Percentiles rank a stretch among this genome's conserved stretches.
phyloP scores from a whole-genome alignment of 2,113 vertebrate genomes.

The Pseudorasbora parva region DNA sequence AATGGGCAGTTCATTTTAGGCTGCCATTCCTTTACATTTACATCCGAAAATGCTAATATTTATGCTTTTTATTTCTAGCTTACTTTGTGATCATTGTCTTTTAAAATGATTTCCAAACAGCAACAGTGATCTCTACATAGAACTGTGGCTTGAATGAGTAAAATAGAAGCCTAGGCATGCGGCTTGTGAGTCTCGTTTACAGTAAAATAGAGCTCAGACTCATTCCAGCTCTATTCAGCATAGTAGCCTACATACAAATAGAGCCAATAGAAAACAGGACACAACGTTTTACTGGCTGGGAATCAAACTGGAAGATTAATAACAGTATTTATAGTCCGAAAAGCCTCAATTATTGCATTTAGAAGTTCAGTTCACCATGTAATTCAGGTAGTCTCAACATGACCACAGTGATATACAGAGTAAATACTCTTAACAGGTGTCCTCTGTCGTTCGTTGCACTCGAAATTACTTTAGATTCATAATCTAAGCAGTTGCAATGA shows the following conservation, averaged over 20 bases:
- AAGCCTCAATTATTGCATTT: neutral
- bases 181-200: neutral
- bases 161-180: neutral
- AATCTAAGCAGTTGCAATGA: neutral
- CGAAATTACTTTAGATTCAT: neutral
- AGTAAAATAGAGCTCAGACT: slow-evolving; percentile 2
- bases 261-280: slow-evolving; percentile 5
- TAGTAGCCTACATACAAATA: neutral
- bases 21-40: neutral
- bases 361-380: neutral
- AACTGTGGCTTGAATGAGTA: neutral
- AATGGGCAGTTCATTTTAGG: neutral
- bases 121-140: neutral
- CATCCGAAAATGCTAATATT: neutral
- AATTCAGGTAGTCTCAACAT: slow-evolving; percentile 12
- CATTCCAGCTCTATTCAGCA: neutral
- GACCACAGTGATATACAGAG: neutral
- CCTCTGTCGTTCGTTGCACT: too few species aligned
- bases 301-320: neutral
- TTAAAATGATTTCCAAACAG: neutral
- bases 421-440: neutral
- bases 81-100: neutral
- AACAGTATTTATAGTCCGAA: neutral
- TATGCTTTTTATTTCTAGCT: neutral
- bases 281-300: neutral